phyloP scores from a whole-genome alignment of 2,113 vertebrate species.

The Ariopsis seemanni region DNA sequence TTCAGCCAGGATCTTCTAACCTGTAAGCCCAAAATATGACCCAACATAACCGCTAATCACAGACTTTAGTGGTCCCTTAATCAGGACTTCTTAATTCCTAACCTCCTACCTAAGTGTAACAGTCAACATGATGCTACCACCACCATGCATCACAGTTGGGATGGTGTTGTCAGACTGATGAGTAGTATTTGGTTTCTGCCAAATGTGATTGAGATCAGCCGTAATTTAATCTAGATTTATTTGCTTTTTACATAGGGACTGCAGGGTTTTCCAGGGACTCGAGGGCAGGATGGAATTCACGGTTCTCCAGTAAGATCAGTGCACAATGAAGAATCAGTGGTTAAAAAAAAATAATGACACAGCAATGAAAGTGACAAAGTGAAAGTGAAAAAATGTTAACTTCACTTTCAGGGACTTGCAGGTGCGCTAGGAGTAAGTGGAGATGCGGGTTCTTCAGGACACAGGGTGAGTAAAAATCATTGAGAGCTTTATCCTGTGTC shows the following conservation, averaged over 20 bases:
- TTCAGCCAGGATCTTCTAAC: background rate
- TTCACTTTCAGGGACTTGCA: slow-evolving; percentile 61
- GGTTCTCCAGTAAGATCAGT: slow-evolving; percentile 63
- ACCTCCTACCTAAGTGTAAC: background rate
- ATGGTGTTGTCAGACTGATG: background rate
- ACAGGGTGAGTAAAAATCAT: slow-evolving; percentile 53
- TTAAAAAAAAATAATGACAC: background rate
- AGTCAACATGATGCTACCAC: background rate
- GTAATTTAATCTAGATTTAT: background rate
- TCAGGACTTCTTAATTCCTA: background rate
- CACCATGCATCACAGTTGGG: background rate
- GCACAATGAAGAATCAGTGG: background rate
- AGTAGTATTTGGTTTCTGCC: background rate
- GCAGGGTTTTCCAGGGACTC: slow-evolving; percentile 61
- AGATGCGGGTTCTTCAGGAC: slow-evolving; percentile 59
- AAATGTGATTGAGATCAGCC: too few species aligned
- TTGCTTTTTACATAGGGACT: slow-evolving; percentile 62
- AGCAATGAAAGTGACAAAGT: background rate
- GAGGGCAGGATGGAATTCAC: slow-evolving; percentile 66
- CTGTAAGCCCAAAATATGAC: background rate
- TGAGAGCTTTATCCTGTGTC: background rate
- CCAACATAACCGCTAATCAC: background rate
- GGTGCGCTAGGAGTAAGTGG: slow-evolving; percentile 65
- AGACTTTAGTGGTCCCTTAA: background rate
- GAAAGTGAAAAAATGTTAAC: background rate